Evolutionary conservation across 2,797 vertebrate species (phyloP), one percentile per base, ranked within the genome.

Genomic region (Sorex maritimensis): DNA sequence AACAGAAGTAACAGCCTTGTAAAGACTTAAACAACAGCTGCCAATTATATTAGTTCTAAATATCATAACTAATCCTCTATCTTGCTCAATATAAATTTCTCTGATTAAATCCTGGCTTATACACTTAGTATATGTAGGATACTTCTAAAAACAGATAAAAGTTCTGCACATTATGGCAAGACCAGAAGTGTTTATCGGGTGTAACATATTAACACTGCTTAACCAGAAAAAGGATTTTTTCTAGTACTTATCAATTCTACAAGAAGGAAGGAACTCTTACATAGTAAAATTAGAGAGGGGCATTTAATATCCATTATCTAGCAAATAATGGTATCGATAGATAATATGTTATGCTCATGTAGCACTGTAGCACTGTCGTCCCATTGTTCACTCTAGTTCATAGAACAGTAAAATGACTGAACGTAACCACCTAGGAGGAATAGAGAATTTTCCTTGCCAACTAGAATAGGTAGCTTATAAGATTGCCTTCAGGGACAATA

Each of bases 51-150:
- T 46, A 38, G 71, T 65, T 86, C 26, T 74, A 80, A 82, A 52
- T 79, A 19, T 26, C 49, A 55, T 34, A 85, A 79, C 74, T 90
- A 78, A 73, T 81, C 63, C 38, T 8, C 4, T 19, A 91, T 71
- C 77, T 26, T 78, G 13, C 75, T 61, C 14, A 84, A 86, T 23
- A 82, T 14, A 86, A 19, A 65, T 0, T n/a, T 87, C 77, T 67
- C 52, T 83, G 11, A 89, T 65, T 75, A 90, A 88, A 90, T 17
- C 9, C 12, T 87, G 44, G 30, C 17, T 30, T 30, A 88, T 44
- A 73, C 9, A 91, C 81, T 86, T 55, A 79, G 34, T 81, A 72
- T 80, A 68, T 11, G 75, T 1, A 80, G 82, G 88, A 72, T 44
- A 52, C 19, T n/a, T 80, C 52, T 91, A 78, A 2, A 89, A 87